Conservation (phyloP, 2,113 vertebrate species). For the Phalacrocorax brasilianus region DNA sequence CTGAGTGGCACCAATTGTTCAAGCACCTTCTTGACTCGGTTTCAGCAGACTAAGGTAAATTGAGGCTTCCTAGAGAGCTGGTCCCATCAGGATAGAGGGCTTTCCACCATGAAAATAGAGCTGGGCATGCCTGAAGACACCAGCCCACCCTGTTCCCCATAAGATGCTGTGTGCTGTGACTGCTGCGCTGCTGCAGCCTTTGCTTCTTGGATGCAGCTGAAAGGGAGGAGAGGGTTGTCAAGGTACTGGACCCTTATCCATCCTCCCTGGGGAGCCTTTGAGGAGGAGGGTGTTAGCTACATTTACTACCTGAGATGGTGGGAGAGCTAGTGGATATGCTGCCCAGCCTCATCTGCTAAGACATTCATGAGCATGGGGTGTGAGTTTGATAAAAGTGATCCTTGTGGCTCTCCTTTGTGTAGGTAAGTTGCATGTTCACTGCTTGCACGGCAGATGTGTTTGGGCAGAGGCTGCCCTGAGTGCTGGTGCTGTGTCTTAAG, state of each 20-base stretch:
- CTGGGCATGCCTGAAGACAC: not conserved
- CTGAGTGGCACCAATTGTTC: not conserved
- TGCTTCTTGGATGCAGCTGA: not conserved
- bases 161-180: not conserved
- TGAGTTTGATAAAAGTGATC: not conserved
- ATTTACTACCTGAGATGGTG: not conserved
- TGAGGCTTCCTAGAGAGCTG: not conserved
- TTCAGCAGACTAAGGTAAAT: not conserved
- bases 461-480: not conserved
- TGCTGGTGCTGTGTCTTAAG: not conserved
- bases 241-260: not conserved
- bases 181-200: not conserved
- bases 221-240: not conserved
- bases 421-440: fast-evolving
- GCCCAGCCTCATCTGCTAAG: fast-evolving
- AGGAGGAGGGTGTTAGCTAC: not conserved
- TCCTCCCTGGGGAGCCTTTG: not conserved
- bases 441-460: fast-evolving
- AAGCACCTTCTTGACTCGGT: not conserved
- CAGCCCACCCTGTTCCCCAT: not conserved
- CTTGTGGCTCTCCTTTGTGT: not conserved
- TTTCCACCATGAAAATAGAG: not conserved
- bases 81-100: not conserved
- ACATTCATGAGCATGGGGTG: fast-evolving
- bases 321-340: not conserved